These are phyloP conservation scores for Tachyglossus aculeatus DNA, from an alignment of 2,797 vertebrate genomes.

Conservation along the genomic window DNA sequence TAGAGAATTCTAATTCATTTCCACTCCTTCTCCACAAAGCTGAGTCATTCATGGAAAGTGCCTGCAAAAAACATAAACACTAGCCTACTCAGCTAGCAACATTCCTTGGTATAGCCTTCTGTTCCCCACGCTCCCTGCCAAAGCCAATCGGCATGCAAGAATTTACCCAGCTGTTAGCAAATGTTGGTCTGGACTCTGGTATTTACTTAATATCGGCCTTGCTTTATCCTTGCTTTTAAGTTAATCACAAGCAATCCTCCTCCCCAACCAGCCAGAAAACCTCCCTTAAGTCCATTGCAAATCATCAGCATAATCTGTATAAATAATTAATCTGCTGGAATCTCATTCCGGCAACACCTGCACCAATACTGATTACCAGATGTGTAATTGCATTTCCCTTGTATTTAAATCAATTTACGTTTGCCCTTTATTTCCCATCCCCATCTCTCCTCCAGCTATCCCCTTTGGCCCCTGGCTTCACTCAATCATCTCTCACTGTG, in stretches of 20 bases:
- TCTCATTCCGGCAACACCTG: conserved; percentile 65
- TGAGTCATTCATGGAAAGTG: conserved; percentile 15
- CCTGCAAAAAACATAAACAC: neutral
- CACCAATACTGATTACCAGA: conserved; percentile 63
- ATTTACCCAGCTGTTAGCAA: conserved; percentile 46
- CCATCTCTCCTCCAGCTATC: neutral
- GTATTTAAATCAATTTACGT: conserved; percentile 57
- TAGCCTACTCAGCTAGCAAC: neutral
- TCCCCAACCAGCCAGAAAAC: conserved; percentile 43
- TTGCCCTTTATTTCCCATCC: conserved; percentile 5
- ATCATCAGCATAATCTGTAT: conserved; percentile 59
- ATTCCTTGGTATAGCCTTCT: neutral
- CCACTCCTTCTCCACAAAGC: conserved; percentile 21
- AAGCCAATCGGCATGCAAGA: conserved; percentile 12
- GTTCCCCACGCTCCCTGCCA: neutral
- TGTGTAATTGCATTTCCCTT: conserved; percentile 59
- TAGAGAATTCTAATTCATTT: conserved; percentile 69
- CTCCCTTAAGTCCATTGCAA: conserved; percentile 56
- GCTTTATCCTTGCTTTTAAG: conserved; percentile 67
- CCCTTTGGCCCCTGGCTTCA: neutral
- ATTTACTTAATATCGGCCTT: conserved; percentile 54
- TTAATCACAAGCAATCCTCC: conserved; percentile 59
- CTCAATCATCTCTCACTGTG: neutral
- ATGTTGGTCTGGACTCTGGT: conserved; percentile 44
- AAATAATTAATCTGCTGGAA: conserved; percentile 66